Base-by-base conservation (phyloP, 2,888 invertebrate genomes). In the Hemicrepidius hirtus region DNA sequence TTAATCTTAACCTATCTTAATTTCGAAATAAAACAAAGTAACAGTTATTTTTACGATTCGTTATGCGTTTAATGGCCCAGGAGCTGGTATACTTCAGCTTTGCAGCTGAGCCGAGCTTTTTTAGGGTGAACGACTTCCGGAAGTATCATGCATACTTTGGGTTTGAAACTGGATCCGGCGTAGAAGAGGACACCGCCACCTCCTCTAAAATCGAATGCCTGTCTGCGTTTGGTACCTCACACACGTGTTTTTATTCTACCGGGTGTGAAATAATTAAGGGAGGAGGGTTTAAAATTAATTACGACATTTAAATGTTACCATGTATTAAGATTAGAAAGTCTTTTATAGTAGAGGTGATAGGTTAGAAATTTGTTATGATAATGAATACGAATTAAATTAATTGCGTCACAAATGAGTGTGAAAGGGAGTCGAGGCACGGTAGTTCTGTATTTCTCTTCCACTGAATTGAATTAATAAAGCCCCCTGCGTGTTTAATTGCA, bases 41-140 rank as follows among this genome's bases (percentile, higher is more conserved):
- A 65, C 65, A 65, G 65, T 65, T 65, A 65, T 37, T 12, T 28
- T 10, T 24, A 53, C 35, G 53, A 18, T 21, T 40, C 32, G 24
- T 24, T 66, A 1, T 9, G 55, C n/a, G 24, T 67, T 66, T 37
- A 66, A 53, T 55, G 65, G 55, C 32, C 57, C 57, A 13, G 37
- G 16, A 24, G 37, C 16, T 35, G 18, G 67, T 67, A 20, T 32
- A 46, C 35, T 53, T 16, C 32, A 28, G 55, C 57, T 35, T 13
- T 60, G 62, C 62, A 68, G 68, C 46, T 57, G 57, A 49, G 63
- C 10, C n/a, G n/a, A n/a, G n/a, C n/a, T n/a, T 49, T 16, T 67
- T 41, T 67, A 68, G 77, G 77, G 77, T 77, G 76, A 77, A 77
- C 70, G 77, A 77, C 77, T 73, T 73, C 77, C 77, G 77, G 77